Percentiles rank a stretch among this genome's conserved stretches.
phyloP scores from a whole-genome alignment of 2,888 invertebrate species.

The Tiphia femorata region DNA sequence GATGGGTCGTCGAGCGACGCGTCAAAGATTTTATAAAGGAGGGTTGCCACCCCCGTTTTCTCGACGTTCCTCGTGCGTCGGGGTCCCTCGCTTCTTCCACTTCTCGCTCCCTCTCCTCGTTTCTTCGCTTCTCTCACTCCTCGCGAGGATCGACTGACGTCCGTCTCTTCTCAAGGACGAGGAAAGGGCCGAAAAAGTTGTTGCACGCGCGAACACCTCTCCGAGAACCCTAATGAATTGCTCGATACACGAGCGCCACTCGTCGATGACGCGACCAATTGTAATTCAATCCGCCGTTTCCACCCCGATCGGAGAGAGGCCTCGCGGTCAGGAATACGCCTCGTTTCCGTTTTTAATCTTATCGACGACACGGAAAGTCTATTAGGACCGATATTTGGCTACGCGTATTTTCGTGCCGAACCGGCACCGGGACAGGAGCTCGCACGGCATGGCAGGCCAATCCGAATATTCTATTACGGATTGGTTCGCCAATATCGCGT shows the following conservation, averaged over 20 bases:
- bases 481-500: too few relatives aligned
- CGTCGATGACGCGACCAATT: conserved; percentile 5
- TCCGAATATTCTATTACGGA: too few relatives aligned
- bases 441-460: too few relatives aligned
- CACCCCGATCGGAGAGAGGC: too few relatives aligned
- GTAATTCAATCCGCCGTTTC: too few relatives aligned
- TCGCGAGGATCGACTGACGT: conserved; percentile 10
- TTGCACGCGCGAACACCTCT: conserved; percentile 6
- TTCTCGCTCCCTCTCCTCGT: background rate
- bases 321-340: conserved; percentile 23
- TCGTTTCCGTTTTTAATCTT: conserved; percentile 30
- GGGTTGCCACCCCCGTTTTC: conserved; percentile 37
- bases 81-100: conserved; percentile 6
- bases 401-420: too few relatives aligned
- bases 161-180: conserved; percentile 33
- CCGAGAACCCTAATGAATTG: conserved; percentile 9
- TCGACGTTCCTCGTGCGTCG: conserved; percentile 29
- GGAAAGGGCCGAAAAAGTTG: conserved; percentile 40
- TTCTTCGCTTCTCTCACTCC: background rate
- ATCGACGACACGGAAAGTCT: conserved; percentile 35
- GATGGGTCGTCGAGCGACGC: conserved; percentile 52
- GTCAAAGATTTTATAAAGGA: conserved; percentile 67
- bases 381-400: conserved; percentile 27
- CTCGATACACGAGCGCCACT: background rate
- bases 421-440: too few relatives aligned